Evolutionary conservation across 2,888 invertebrate genomes (phyloP).

Genomic region (Acrobasis suavella): DNA sequence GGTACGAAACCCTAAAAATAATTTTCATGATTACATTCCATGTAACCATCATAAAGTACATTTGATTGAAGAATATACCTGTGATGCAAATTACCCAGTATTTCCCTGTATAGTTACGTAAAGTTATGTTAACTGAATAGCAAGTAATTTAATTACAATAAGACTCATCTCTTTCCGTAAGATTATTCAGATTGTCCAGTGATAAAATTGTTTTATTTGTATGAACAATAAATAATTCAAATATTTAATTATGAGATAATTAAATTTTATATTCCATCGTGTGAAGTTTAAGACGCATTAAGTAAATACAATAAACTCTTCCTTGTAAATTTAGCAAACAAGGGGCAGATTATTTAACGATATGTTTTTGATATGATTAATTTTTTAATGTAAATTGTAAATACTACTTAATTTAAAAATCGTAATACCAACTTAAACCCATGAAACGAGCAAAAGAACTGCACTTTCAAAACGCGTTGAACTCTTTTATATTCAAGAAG

Average conservation of each 20-base stretch:
- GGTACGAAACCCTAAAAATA: no score
- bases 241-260: background rate
- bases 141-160: conserved; percentile 8
- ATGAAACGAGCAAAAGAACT: no score
- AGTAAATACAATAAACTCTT: background rate
- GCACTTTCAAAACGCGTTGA: no score
- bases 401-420: no score
- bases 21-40: no score
- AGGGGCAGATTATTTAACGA: no score
- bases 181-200: background rate
- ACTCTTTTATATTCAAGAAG: no score
- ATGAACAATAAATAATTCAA: conserved; percentile 6
- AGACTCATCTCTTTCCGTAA: background rate
- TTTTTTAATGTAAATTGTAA: no score
- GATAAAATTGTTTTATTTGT: conserved; percentile 10
- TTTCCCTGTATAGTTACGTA: conserved; percentile 10
- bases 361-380: no score
- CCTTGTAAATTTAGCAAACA: background rate
- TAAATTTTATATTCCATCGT: background rate
- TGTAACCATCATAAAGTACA: background rate
- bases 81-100: background rate
- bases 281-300: background rate
- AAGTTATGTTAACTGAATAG: conserved; percentile 9
- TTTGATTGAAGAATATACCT: background rate
- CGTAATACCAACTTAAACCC: no score